phyloP scores from a whole-genome alignment of 2,888 invertebrate genomes.

The Rotaria magnacalcarata region DNA sequence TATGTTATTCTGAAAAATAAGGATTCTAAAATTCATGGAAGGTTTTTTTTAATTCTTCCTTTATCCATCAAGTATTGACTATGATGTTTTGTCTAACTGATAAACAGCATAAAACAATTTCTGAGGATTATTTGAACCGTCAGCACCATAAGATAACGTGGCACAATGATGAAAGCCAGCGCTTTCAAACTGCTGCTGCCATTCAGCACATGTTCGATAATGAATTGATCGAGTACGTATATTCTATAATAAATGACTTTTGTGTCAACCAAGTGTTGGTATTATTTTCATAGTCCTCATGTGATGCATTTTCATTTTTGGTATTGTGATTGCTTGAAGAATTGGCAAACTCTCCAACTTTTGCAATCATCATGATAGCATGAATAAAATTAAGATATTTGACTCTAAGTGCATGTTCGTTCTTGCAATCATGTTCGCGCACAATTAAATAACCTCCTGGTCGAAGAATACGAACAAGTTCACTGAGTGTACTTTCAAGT shows the following conservation, averaged over 20 bases:
- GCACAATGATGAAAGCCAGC: neutral
- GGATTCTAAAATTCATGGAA: no score
- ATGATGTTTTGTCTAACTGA: neutral
- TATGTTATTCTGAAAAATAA: no score
- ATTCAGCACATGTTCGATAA: conserved; percentile 11
- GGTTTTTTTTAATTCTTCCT: no score
- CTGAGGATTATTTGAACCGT: neutral
- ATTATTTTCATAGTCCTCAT: neutral
- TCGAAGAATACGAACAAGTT: neutral
- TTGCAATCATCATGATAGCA: conserved; percentile 2
- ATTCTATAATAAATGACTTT: neutral
- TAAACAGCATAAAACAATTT: neutral
- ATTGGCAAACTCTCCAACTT: neutral
- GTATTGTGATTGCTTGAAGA: neutral
- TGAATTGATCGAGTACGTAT: neutral
- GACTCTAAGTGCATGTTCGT: neutral
- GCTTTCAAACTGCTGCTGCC: neutral
- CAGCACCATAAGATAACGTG: neutral
- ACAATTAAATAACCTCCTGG: neutral
- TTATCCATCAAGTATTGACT: no score
- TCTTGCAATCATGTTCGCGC: neutral
- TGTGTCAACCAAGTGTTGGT: neutral
- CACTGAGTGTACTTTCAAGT: neutral
- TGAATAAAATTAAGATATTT: conserved; percentile 10
- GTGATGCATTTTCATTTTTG: neutral